Percentiles rank a stretch among this genome's conserved stretches.
phyloP scores from a whole-genome alignment of 2,113 vertebrate species.

The Monopterus albus region DNA sequence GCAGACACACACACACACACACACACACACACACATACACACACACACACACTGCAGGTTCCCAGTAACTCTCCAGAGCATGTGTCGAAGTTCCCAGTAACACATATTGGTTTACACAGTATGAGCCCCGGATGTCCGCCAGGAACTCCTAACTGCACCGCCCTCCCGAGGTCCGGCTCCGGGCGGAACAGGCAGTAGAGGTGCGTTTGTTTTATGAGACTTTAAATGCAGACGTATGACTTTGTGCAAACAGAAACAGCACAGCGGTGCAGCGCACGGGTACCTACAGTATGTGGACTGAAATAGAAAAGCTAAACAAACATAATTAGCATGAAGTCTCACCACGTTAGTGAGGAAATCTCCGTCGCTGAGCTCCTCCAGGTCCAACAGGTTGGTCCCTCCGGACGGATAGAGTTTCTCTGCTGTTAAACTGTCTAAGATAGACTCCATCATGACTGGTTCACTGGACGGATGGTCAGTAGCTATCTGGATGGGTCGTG shows the following conservation, averaged over 20 bases:
- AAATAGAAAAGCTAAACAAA: accelerated
- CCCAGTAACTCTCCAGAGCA: conserved; percentile 34
- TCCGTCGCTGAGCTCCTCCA: conserved; percentile 78
- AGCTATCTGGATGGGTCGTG: not conserved
- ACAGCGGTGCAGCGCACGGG: too few species aligned
- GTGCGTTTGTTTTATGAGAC: conserved; percentile 38
- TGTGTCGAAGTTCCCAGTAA: conserved; percentile 1
- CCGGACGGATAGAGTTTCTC: conserved; percentile 70
- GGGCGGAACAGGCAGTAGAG: conserved; percentile 55
- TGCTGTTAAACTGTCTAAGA: conserved; percentile 69
- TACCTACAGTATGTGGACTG: too few species aligned
- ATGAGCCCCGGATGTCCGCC: conserved; percentile 66
- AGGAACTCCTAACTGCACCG: conserved; percentile 65
- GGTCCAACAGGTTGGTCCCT: conserved; percentile 77
- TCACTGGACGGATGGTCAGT: conserved; percentile 20
- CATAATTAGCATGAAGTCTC: conserved; percentile 10
- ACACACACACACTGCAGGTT: conserved; percentile 28
- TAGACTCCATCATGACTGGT: conserved; percentile 70
- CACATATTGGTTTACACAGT: conserved; percentile 20
- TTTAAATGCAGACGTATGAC: conserved; percentile 12
- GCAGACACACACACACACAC: conserved; percentile 13
- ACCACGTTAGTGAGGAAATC: conserved; percentile 79
- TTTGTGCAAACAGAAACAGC: not conserved
- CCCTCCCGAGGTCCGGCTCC: conserved; percentile 73
- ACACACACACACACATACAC: not conserved